A percentile compares a stretch with the other conserved stretches of the same genome.
Conservation (phyloP, 2,113 vertebrate genomes). For the Peromyscus polionotus region DNA sequence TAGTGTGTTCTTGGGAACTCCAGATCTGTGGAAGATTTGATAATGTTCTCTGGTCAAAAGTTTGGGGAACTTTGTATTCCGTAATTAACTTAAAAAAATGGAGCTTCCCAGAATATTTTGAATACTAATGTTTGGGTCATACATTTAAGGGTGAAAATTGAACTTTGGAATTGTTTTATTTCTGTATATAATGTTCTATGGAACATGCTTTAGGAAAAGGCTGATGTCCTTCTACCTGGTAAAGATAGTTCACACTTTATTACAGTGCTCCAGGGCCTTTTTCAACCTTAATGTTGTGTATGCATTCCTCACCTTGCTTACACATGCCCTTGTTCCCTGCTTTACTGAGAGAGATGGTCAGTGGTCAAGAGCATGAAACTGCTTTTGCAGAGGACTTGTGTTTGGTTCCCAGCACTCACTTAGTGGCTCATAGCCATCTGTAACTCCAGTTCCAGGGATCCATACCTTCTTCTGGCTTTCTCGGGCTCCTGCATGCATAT, state of each 20-base stretch:
- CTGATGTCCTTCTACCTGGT: slow-evolving; percentile 46
- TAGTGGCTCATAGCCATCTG: background rate
- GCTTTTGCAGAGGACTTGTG: no score
- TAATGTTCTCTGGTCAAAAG: slow-evolving; percentile 9
- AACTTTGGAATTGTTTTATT: slow-evolving; percentile 15
- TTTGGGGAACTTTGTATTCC: slow-evolving; percentile 9
- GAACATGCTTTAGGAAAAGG: slow-evolving; percentile 37
- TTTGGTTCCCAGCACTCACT: background rate
- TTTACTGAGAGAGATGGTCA: background rate
- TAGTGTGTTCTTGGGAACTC: background rate
- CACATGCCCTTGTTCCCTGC: no score
- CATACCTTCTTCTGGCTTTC: background rate
- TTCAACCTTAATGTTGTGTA: no score
- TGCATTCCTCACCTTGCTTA: no score
- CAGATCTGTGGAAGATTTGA: background rate
- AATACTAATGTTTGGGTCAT: slow-evolving; percentile 21
- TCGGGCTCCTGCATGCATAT: background rate
- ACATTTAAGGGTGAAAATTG: slow-evolving; percentile 18
- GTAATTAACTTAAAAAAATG: background rate
- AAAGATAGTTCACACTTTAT: slow-evolving; percentile 31
- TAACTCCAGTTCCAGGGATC: background rate
- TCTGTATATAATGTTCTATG: background rate
- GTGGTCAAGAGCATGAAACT: background rate
- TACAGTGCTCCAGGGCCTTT: no score
- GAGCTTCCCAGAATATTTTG: background rate